These are phyloP conservation scores for Podarcis cretensis DNA, from an alignment of 2,113 vertebrate genomes.

Conservation along the genomic window DNA sequence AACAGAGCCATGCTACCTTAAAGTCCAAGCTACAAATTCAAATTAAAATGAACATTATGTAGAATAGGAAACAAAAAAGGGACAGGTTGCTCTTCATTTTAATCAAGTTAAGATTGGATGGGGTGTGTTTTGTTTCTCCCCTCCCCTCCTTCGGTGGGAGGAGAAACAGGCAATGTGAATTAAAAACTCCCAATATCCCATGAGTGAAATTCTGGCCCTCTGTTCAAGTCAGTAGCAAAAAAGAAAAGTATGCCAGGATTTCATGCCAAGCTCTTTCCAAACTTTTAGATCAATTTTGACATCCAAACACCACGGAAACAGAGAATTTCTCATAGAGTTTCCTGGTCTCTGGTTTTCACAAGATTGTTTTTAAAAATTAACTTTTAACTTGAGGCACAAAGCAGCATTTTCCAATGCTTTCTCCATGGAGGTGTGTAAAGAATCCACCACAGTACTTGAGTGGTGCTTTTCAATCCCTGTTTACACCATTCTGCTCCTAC, in stretches of 20 bases:
- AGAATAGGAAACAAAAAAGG: slow-evolving; percentile 66
- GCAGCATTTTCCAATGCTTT: neutral
- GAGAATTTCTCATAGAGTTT: neutral
- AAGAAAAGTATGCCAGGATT: neutral
- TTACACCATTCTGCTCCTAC: fast-evolving
- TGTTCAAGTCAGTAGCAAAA: slow-evolving; percentile 4
- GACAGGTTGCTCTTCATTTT: slow-evolving; percentile 73
- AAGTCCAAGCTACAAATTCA: slow-evolving; percentile 94
- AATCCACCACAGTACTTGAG: neutral
- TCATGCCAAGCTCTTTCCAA: neutral
- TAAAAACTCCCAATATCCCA: neutral
- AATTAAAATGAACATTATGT: slow-evolving; percentile 80
- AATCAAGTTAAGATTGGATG: slow-evolving; percentile 67
- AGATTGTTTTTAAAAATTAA: neutral
- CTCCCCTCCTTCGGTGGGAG: slow-evolving; percentile 13
- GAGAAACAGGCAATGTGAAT: neutral
- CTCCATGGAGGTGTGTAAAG: neutral
- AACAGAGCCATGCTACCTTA: slow-evolving; percentile 99
- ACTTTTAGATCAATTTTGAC: neutral
- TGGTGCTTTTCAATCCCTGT: neutral
- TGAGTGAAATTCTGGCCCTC: neutral
- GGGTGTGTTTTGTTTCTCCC: neutral
- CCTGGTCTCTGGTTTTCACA: neutral
- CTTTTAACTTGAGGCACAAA: slow-evolving; percentile 12
- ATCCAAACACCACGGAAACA: neutral